Evolutionary conservation across 2,113 vertebrate genomes (phyloP), one percentile per base, ranked within the genome.

Genomic region (Cynopterus brachyotis): DNA sequence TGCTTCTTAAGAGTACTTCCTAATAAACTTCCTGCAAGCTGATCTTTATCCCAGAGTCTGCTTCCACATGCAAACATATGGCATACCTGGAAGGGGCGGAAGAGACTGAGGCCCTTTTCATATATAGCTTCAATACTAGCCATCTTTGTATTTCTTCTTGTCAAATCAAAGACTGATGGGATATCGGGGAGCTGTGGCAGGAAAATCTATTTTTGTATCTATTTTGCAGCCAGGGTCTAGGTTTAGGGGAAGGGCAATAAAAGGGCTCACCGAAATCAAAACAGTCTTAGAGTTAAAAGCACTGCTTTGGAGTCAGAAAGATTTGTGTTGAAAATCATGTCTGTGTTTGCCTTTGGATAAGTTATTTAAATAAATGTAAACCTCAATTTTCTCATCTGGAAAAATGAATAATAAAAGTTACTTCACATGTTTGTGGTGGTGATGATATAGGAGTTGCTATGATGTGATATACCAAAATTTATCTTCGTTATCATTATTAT

Each of bases 351-450:
- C 20, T 79, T 95, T 66, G 73, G 42, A n/a, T 76, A 24, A 84
- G 17, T 75, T 75, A 40, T 35, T 69, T 69, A 67, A 45, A 40
- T 64, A 92, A 92, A 45, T 53, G 42, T 59, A n/a, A 89, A 62
- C 60, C 59, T 80, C 28, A 55, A 15, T 64, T 85, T 97, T 88
- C 76, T 93, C 50, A 84, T 37, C 24, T 86, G 22, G 40, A 81
- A 89, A 79, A 75, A 50, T 70, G 24, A 75, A n/a, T 92, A 70
- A 82, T 47, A n/a, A 84, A 95, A 92, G 8, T 78, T 7, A 87
- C 30, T 94, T 89, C 16, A 16, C 62, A 9, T 82, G 47, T 53
- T 85, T 94, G 62, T 45, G 64, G 28, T 72, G 28, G 35, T 81
- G n/a, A 28, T 89, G 81, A 92, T 69, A 62, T 53, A 66, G 40